A percentile compares a stretch with the other conserved stretches of the same genome.
Evolutionary conservation across 2,888 invertebrate genomes (phyloP).

Genomic region (Sesia bembeciformis): DNA sequence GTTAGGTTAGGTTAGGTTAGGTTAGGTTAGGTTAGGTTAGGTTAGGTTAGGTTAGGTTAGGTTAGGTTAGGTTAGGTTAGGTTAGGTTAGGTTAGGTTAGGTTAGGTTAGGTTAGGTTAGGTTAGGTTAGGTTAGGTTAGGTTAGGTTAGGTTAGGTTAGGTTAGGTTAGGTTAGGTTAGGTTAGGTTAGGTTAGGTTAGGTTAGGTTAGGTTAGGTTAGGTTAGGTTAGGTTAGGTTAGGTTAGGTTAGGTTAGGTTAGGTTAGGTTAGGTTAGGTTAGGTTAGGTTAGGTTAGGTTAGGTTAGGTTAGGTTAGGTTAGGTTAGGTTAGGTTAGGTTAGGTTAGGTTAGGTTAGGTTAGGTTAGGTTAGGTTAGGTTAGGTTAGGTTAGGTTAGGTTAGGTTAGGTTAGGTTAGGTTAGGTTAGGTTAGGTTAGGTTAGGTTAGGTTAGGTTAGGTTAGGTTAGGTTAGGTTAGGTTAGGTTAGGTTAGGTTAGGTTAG

Average conservation of each 20-base stretch:
- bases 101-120: constrained; percentile 12
- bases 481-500: too few species aligned
- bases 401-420: too few species aligned
- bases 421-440: too few species aligned
- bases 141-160: constrained; percentile 14
- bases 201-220: constrained; percentile 14
- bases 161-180: constrained; percentile 12
- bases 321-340: constrained; percentile 15
- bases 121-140: constrained; percentile 14
- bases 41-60: constrained; percentile 8
- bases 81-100: constrained; percentile 11
- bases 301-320: constrained; percentile 13
- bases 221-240: constrained; percentile 14
- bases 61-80: constrained; percentile 9
- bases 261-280: constrained; percentile 12
- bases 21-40: constrained; percentile 8
- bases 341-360: constrained; percentile 17
- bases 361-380: constrained; percentile 9
- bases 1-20: constrained; percentile 5
- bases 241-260: constrained; percentile 13
- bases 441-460: too few species aligned
- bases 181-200: constrained; percentile 13
- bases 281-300: constrained; percentile 12
- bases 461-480: too few species aligned
- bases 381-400: constrained; percentile 9